A percentile compares a stretch with the other conserved stretches of the same genome.
phyloP scores from a whole-genome alignment of 1,140 invertebrate genomes.

The Scaptomyza montana region DNA sequence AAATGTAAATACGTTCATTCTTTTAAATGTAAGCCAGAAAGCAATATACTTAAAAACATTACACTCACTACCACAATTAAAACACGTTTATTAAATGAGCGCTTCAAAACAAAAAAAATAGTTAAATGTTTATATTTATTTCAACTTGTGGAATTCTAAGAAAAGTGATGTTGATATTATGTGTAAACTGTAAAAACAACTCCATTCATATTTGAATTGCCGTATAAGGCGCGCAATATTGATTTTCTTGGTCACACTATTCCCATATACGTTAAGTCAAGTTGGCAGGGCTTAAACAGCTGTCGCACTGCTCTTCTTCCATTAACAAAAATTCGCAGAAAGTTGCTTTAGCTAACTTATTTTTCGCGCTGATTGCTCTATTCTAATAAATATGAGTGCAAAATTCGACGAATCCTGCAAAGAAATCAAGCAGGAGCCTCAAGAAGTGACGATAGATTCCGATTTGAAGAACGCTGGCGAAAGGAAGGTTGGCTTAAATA shows the following conservation, averaged over 20 bases:
- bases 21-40: slow-evolving; percentile 58
- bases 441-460: too few species aligned
- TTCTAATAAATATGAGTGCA: too few species aligned
- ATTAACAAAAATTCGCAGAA: too few species aligned
- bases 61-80: slow-evolving; percentile 29
- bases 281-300: slow-evolving; percentile 23
- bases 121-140: slow-evolving; percentile 2
- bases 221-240: neutral
- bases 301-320: neutral
- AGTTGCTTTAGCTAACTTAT: too few species aligned
- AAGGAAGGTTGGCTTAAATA: neutral
- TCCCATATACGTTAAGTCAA: neutral
- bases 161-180: neutral
- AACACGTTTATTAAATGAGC: slow-evolving; percentile 50
- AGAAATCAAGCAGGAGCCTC: too few species aligned
- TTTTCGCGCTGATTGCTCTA: too few species aligned
- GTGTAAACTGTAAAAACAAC: neutral
- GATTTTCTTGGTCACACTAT: neutral
- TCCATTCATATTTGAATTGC: slow-evolving; percentile 2
- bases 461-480: too few species aligned
- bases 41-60: slow-evolving; percentile 37
- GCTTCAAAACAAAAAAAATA: slow-evolving; percentile 43
- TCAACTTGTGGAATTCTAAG: neutral
- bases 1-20: slow-evolving; percentile 73
- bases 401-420: too few species aligned